Conservation (phyloP, 2,113 vertebrate species). For the Ovis aries region ARS-UI_Ramb_v3.0 NC_056059.1:115810001-115810500, state of each 20-base stretch:
- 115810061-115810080: neutral
- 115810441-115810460: neutral
- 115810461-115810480: neutral
- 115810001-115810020: fast-evolving
- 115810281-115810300: fast-evolving
- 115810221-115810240: neutral
- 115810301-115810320: fast-evolving
- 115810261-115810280: neutral
- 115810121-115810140: fast-evolving
- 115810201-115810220: neutral
- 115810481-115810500: neutral
- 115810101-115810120: neutral
- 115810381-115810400: neutral
- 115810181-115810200: too few species aligned
- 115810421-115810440: neutral
- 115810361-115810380: too few species aligned
- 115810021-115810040: neutral
- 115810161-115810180: neutral
- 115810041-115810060: fast-evolving
- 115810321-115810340: fast-evolving
- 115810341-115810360: neutral
- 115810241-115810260: fast-evolving
- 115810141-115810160: fast-evolving
- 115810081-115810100: neutral
- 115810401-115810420: neutral